Evolutionary conservation across 2,113 vertebrate genomes (phyloP).

Genomic region (Xenopus borealis): DNA sequence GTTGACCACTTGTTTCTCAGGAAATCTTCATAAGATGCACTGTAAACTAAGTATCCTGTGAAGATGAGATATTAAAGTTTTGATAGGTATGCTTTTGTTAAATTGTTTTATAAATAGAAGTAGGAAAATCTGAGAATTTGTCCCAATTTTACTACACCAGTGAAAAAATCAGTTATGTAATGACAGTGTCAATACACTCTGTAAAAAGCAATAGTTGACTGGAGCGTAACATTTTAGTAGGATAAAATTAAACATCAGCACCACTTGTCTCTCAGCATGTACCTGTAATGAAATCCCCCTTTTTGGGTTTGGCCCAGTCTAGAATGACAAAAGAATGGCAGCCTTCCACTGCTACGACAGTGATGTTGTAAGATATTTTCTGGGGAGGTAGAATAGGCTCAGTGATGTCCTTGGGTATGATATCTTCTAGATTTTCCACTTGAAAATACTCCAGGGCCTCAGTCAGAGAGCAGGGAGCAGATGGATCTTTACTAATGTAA

Average conservation of each 20-base stretch:
- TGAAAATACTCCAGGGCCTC: constrained; percentile 95
- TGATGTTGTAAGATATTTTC: constrained; percentile 85
- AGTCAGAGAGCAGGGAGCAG: constrained; percentile 88
- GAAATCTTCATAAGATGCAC: constrained; percentile 93
- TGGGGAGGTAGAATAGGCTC: constrained; percentile 64
- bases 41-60: constrained; percentile 91
- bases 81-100: not conserved
- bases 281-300: constrained; percentile 92
- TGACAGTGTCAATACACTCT: no score
- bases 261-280: not conserved
- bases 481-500: constrained; percentile 88
- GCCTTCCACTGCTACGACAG: constrained; percentile 91
- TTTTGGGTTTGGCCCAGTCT: constrained; percentile 86
- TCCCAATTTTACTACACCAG: no score
- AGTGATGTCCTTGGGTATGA: constrained; percentile 77
- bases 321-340: constrained; percentile 97
- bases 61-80: constrained; percentile 9
- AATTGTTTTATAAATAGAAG: no score
- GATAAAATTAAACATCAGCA: no score
- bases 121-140: no score
- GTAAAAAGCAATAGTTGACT: no score
- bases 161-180: no score
- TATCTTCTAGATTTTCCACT: constrained; percentile 82
- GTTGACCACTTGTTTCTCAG: constrained; percentile 92
- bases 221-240: no score